These are phyloP conservation scores for Sminthurides bifidus DNA, from an alignment of 1,140 invertebrate genomes.

Conservation along the genomic window DNA sequence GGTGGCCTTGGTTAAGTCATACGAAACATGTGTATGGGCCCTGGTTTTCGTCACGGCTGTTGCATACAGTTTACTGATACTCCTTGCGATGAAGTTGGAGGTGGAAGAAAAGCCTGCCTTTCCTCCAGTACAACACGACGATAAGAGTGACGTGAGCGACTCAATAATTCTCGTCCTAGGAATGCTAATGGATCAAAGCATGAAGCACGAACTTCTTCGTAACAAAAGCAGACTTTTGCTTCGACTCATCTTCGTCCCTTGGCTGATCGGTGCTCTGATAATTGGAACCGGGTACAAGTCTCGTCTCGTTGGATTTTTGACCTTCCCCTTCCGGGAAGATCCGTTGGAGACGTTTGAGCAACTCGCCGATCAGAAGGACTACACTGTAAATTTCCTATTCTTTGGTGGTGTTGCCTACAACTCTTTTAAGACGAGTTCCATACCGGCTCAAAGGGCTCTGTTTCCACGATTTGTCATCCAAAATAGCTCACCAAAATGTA, in stretches of 20 bases:
- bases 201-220: neutral
- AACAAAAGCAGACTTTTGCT: neutral
- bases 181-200: neutral
- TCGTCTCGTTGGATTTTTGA: neutral
- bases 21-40: neutral
- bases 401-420: neutral
- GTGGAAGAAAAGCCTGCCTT: neutral
- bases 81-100: neutral
- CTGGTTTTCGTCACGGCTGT: neutral
- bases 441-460: neutral
- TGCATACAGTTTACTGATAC: neutral
- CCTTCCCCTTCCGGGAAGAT: neutral
- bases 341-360: neutral
- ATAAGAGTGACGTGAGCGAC: neutral
- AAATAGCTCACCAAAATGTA: constrained; percentile 4
- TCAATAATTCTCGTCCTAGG: neutral
- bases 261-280: too few species aligned
- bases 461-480: too few species aligned
- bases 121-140: neutral
- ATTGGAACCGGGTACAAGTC: constrained; percentile 5
- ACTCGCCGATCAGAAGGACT: neutral
- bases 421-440: neutral
- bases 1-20: neutral
- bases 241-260: neutral
- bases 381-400: neutral